Percentiles rank a stretch among this genome's conserved stretches.
phyloP scores from a whole-genome alignment of 2,113 vertebrate species.

The Neodontobutis hainanensis region DNA sequence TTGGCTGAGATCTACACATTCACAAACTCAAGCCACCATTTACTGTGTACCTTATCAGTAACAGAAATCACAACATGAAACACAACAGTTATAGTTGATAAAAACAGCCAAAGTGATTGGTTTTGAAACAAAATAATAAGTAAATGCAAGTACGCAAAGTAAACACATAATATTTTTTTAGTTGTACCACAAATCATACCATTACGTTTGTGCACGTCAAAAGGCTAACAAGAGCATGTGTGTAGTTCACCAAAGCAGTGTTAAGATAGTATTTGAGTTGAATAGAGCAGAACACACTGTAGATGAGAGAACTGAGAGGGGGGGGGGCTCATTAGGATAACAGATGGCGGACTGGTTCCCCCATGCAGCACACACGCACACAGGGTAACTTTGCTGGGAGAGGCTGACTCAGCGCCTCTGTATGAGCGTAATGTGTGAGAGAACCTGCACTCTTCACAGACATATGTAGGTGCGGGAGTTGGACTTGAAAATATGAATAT shows the following conservation, averaged over 20 bases:
- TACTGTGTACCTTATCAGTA: no score
- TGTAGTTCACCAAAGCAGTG: not conserved
- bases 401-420: slow-evolving; percentile 43
- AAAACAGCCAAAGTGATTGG: no score
- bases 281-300: not conserved
- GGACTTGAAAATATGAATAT: slow-evolving; percentile 25
- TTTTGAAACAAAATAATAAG: no score
- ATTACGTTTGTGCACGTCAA: not conserved
- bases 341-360: slow-evolving; percentile 51
- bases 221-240: not conserved
- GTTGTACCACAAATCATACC: not conserved
- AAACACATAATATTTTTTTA: not conserved
- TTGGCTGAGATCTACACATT: no score
- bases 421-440: slow-evolving; percentile 4
- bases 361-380: not conserved
- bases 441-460: slow-evolving; percentile 1
- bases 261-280: not conserved
- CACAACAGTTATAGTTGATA: no score
- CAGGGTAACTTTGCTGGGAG: slow-evolving; percentile 20
- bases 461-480: not conserved
- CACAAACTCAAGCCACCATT: no score
- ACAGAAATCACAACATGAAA: no score
- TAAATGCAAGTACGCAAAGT: no score
- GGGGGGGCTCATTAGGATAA: slow-evolving; percentile 64
- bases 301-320: slow-evolving; percentile 5